Base-by-base conservation (phyloP, 2,888 invertebrate genomes). In the Drosophila leonis region DNA sequence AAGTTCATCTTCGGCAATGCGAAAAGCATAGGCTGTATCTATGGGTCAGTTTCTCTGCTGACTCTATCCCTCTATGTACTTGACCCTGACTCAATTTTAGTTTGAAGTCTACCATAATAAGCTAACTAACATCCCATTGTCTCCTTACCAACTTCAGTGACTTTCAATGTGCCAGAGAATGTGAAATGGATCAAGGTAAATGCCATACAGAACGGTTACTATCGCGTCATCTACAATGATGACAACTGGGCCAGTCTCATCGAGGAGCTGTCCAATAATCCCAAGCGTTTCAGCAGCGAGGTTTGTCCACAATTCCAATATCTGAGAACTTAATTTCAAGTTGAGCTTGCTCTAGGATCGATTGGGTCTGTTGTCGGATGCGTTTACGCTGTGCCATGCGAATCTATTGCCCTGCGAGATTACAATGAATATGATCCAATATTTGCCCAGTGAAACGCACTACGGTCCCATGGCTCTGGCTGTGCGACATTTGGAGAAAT, bases 161-260 rank as follows among this genome's bases (percentile, higher is more conserved):
- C 92, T 15, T 92, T 93, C 60, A 91, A 93, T 79, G 84, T 93
- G 49, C 88, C 92, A 10, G 89, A 91, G 67, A 92, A 92, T 57
- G 91, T 92, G 0, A 93, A 93, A 76, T 93, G 93, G 93, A 92
- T 93, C 29, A 93, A 93, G 75, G 88, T 93, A 5, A 93, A 93
- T 80, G 91, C 92, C 15, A 88, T 91, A 10, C 93, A 93, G 72
- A 92, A 88, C 18, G 93, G 93, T 4, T 93, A 93, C 57, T 93
- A 93, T 77, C 91, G 93, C 9, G 93, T 93, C 3, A 79, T 93
- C 20, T 93, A 93, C 72, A 92, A 92, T 33, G 90, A 91, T 9
- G 93, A 92, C 44, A 93, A 93, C 71, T 93, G 93, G 93, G 88
- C 91, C 0, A 91, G 90, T 76, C 77, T 93, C 4, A 92, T 92